Evolutionary conservation across 1,140 invertebrate species (phyloP).

Genomic region (Drosophila sp.): DNA sequence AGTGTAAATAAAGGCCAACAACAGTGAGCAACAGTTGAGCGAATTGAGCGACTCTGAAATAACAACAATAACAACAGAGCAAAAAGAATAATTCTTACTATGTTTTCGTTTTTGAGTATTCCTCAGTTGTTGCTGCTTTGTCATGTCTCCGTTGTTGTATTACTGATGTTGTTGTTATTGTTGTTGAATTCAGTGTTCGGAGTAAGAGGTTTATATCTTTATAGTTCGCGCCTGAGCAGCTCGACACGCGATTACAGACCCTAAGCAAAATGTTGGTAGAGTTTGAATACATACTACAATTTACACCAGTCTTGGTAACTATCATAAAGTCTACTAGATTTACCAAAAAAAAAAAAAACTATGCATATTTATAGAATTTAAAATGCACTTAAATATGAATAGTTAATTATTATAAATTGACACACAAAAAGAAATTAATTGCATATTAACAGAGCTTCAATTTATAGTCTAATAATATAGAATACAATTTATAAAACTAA

Average conservation of each 20-base stretch:
- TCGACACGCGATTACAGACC: slow-evolving; percentile 63
- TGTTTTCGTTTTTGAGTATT: slow-evolving; percentile 43
- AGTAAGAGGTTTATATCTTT: slow-evolving; percentile 77
- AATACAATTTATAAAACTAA: too few relatives aligned
- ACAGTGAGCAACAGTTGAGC: slow-evolving; percentile 59
- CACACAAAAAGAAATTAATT: too few relatives aligned
- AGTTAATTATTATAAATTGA: too few relatives aligned
- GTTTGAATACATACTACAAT: neutral
- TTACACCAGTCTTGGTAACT: too few relatives aligned
- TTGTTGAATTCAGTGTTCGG: slow-evolving; percentile 31
- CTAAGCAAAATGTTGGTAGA: slow-evolving; percentile 56
- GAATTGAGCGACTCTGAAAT: slow-evolving; percentile 42
- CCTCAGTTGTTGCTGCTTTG: slow-evolving; percentile 2
- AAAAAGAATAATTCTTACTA: slow-evolving; percentile 32
- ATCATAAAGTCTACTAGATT: too few relatives aligned
- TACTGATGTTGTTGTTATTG: slow-evolving; percentile 29
- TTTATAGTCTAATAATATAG: too few relatives aligned
- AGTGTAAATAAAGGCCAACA: slow-evolving; percentile 54
- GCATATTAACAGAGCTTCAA: too few relatives aligned
- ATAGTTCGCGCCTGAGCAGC: slow-evolving; percentile 46
- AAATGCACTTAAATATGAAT: too few relatives aligned
- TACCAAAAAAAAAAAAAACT: too few relatives aligned
- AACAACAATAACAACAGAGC: slow-evolving; percentile 19
- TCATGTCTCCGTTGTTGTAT: too few relatives aligned
- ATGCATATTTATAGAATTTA: too few relatives aligned